A percentile compares a stretch with the other conserved stretches of the same genome.
These are phyloP conservation scores for Harpalus rufipes DNA, from an alignment of 2,888 invertebrate genomes.

Conservation along the genomic window DNA sequence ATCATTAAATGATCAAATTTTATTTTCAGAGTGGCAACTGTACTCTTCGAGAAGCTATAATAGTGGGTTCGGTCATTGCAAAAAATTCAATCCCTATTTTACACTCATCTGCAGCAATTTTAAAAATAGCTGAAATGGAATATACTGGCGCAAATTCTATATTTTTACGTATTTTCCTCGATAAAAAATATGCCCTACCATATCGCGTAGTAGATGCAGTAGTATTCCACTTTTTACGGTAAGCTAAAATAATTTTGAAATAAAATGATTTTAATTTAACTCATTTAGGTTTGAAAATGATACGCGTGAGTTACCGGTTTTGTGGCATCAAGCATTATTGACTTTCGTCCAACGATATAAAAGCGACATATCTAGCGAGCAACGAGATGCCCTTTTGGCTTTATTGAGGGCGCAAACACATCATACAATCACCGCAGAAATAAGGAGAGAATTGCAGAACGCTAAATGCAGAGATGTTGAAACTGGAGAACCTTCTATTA, in stretches of 20 bases:
- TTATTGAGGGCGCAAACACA: slow-evolving; percentile 87
- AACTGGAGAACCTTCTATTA: slow-evolving; percentile 72
- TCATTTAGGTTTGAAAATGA: slow-evolving; percentile 89
- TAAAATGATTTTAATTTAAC: slow-evolving; percentile 50
- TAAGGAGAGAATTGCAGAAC: slow-evolving; percentile 91
- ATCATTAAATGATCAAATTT: background rate
- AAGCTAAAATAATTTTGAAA: slow-evolving; percentile 69
- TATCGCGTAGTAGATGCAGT: slow-evolving; percentile 96
- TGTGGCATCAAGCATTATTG: slow-evolving; percentile 98
- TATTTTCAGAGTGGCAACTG: slow-evolving; percentile 90
- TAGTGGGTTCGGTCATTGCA: slow-evolving; percentile 94
- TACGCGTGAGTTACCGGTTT: slow-evolving; percentile 90
- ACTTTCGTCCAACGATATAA: slow-evolving; percentile 98
- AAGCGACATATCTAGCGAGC: slow-evolving; percentile 95
- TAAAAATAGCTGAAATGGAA: slow-evolving; percentile 98
- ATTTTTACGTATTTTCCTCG: slow-evolving; percentile 94
- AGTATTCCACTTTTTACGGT: slow-evolving; percentile 96
- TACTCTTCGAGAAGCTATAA: slow-evolving; percentile 96
- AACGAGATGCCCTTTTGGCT: slow-evolving; percentile 90
- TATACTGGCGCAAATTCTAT: slow-evolving; percentile 98
- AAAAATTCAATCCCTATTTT: slow-evolving; percentile 95
- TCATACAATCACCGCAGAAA: slow-evolving; percentile 88
- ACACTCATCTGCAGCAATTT: slow-evolving; percentile 96
- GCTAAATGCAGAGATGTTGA: slow-evolving; percentile 86
- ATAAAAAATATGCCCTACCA: slow-evolving; percentile 98